phyloP scores from a whole-genome alignment of 2,797 vertebrate genomes.

The Gymnodraco acuticeps region DNA sequence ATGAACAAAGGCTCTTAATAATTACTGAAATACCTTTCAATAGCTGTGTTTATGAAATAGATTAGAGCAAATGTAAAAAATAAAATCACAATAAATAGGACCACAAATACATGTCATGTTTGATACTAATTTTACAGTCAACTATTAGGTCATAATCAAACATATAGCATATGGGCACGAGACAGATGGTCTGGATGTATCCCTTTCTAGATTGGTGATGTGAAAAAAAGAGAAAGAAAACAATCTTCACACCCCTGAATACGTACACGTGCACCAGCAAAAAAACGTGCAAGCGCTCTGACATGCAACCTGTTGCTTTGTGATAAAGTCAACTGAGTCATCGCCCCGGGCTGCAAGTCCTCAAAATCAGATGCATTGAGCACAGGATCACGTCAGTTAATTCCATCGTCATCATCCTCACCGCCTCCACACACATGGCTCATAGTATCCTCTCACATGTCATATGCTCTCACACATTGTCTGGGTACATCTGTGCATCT shows the following conservation, averaged over 20 bases:
- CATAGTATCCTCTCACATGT: constrained; percentile 33
- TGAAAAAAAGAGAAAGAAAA: not conserved
- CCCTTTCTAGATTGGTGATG: not conserved
- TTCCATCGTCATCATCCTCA: constrained; percentile 21
- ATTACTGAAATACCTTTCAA: too few relatives aligned
- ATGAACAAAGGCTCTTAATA: not conserved
- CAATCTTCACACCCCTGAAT: too few relatives aligned
- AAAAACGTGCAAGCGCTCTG: not conserved
- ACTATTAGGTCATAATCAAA: not conserved
- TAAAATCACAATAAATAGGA: not conserved
- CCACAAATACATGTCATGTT: not conserved
- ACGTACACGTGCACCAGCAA: constrained; percentile 1
- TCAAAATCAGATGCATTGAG: not conserved
- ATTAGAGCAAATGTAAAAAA: not conserved
- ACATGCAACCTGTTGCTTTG: constrained; percentile 27
- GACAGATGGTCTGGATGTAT: not conserved
- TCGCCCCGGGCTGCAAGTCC: not conserved
- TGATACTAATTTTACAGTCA: not conserved
- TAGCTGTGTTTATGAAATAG: not conserved
- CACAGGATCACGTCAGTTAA: constrained; percentile 45
- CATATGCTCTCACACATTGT: constrained; percentile 28
- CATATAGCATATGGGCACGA: not conserved
- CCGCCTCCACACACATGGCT: constrained; percentile 42
- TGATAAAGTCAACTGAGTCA: constrained; percentile 57
- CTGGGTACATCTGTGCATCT: constrained; percentile 4